Percentiles rank a stretch among this genome's conserved stretches.
phyloP scores from a whole-genome alignment of 2,797 vertebrate genomes.

The Clarias fuscus region DNA sequence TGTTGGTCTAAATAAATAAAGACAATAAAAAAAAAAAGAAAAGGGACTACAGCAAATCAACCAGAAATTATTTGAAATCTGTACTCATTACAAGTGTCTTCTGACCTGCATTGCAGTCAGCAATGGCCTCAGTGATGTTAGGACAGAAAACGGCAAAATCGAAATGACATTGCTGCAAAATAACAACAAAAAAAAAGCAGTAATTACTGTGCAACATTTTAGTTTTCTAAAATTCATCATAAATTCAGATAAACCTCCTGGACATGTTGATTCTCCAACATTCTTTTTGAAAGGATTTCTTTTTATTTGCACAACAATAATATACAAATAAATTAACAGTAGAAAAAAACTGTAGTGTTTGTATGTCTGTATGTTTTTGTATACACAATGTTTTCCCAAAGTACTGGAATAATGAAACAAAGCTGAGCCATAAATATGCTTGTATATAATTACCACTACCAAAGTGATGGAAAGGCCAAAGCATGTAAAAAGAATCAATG shows the following conservation, averaged over 20 bases:
- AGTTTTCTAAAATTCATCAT: not conserved
- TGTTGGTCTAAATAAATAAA: slow-evolving; percentile 81
- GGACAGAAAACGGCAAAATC: slow-evolving; percentile 95
- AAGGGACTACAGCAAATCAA: not conserved
- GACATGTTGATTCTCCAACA: not conserved
- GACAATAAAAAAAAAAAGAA: not conserved
- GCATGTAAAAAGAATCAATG: too few species aligned
- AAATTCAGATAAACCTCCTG: not conserved
- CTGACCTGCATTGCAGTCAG: slow-evolving; percentile 81
- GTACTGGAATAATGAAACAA: not conserved
- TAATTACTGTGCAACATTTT: too few species aligned
- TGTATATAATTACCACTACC: not conserved
- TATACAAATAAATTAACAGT: not conserved
- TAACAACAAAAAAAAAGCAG: not conserved
- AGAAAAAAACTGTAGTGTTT: not conserved
- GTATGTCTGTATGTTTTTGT: not conserved
- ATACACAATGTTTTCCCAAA: not conserved
- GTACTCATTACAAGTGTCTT: too few species aligned
- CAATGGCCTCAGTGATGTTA: slow-evolving; percentile 82
- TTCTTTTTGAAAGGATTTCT: not conserved
- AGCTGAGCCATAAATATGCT: not conserved
- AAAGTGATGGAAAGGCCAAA: not conserved
- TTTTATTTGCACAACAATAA: not conserved
- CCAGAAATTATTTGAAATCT: not conserved
- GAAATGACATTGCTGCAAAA: slow-evolving; percentile 84